Conservation (phyloP, 53 echinoderm and acorn worm species). For the Paracentrotus lividus region DNA sequence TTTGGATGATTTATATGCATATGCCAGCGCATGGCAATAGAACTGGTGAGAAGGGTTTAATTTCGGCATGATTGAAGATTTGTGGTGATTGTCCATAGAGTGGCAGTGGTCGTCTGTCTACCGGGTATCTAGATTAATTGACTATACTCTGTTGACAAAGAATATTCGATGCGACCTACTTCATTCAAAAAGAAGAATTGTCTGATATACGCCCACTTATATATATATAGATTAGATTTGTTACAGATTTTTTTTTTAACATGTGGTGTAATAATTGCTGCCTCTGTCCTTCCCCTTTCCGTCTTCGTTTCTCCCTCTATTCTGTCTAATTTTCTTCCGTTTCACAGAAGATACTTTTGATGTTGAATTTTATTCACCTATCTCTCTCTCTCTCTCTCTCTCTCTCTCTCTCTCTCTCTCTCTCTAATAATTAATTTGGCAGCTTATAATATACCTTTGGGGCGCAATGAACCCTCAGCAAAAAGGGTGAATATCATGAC, state of each 20-base stretch:
- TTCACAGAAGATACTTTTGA: neutral
- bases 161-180: constrained; percentile 48
- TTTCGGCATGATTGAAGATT: constrained; percentile 43
- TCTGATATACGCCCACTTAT: neutral
- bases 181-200: neutral
- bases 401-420: neutral
- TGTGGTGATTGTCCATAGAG: neutral
- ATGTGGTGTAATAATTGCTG: neutral
- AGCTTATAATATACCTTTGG: too few relatives aligned
- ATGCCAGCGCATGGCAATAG: neutral
- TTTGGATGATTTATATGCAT: constrained; percentile 26
- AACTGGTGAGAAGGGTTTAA: neutral
- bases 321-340: neutral
- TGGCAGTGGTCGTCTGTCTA: constrained; percentile 12
- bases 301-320: neutral
- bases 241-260: neutral
- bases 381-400: constrained; percentile 38
- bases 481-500: too few relatives aligned
- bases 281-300: neutral
- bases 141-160: constrained; percentile 46
- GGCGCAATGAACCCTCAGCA: too few relatives aligned
- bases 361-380: neutral
- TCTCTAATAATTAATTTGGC: too few relatives aligned
- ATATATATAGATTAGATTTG: neutral
- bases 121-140: constrained; percentile 40